These are phyloP conservation scores for Euzophera pinguis DNA, from an alignment of 2,888 invertebrate species.

Conservation along the genomic window DNA sequence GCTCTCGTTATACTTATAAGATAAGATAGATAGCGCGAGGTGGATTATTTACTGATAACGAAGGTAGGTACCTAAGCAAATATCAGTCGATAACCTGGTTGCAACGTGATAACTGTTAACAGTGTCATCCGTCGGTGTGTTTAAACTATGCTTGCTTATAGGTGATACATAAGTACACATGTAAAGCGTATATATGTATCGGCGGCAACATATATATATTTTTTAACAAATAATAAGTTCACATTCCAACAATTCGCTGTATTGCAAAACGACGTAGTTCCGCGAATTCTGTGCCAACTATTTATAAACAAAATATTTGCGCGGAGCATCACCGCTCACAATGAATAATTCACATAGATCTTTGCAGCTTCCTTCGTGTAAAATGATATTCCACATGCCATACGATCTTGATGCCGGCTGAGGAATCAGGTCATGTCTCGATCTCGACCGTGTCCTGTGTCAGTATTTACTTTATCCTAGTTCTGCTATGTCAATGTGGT, in stretches of 20 bases:
- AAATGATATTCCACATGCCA: too few species aligned
- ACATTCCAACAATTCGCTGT: slow-evolving; percentile 16
- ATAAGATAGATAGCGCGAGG: slow-evolving; percentile 51
- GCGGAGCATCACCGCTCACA: neutral
- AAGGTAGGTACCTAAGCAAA: slow-evolving; percentile 38
- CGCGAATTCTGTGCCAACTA: slow-evolving; percentile 10
- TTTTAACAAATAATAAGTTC: neutral
- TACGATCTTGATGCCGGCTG: neutral
- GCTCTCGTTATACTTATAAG: slow-evolving; percentile 43
- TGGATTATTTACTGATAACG: slow-evolving; percentile 63
- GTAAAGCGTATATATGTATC: neutral
- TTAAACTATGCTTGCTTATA: slow-evolving; percentile 38
- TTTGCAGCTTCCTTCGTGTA: neutral
- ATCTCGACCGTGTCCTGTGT: too few species aligned
- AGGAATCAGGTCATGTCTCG: too few species aligned
- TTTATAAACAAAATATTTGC: slow-evolving; percentile 14
- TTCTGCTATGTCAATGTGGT: too few species aligned
- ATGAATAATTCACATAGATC: neutral
- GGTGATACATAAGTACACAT: neutral
- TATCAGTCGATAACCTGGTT: slow-evolving; percentile 74
- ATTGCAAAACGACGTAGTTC: neutral
- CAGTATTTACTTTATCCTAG: too few species aligned
- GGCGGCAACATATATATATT: too few species aligned
- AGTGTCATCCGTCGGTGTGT: slow-evolving; percentile 36
- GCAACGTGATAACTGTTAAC: slow-evolving; percentile 54